A percentile compares a stretch with the other conserved stretches of the same genome.
Evolutionary conservation across 1,140 invertebrate species (phyloP).

Genomic region (Drosophila persimilis): DNA sequence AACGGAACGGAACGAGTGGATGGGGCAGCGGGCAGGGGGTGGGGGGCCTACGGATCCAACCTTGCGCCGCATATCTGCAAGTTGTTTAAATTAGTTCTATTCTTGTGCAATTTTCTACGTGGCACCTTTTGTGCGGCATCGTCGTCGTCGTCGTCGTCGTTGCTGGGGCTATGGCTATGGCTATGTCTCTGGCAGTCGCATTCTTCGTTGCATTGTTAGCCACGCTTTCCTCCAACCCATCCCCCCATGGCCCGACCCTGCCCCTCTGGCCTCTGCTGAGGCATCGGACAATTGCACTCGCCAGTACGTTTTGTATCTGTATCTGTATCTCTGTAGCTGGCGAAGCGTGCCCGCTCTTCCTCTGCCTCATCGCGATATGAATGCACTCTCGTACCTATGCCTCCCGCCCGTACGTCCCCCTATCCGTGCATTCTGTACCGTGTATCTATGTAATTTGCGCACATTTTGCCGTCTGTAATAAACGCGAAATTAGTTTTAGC

Average conservation of each 20-base stretch:
- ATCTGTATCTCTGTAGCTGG: constrained; percentile 11
- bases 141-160: constrained; percentile 26
- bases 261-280: neutral
- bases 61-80: constrained; percentile 60
- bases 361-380: constrained; percentile 23
- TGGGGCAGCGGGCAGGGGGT: neutral
- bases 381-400: constrained; percentile 18
- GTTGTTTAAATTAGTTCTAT: constrained; percentile 79
- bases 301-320: constrained; percentile 41
- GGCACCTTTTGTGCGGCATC: constrained; percentile 67
- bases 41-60: neutral
- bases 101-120: constrained; percentile 78
- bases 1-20: too few relatives aligned
- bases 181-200: constrained; percentile 18
- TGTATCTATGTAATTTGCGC: constrained; percentile 60
- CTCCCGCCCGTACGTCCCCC: neutral
- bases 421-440: constrained; percentile 5
- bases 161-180: constrained; percentile 20
- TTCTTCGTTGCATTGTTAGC: constrained; percentile 51
- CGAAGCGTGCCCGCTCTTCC: constrained; percentile 9
- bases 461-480: constrained; percentile 56
- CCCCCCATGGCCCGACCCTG: neutral
- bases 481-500: constrained; percentile 64
- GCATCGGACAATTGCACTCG: constrained; percentile 63
- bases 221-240: constrained; percentile 29